Conservation (phyloP, 2,888 invertebrate species). For the Crossocerus cetratus region DNA sequence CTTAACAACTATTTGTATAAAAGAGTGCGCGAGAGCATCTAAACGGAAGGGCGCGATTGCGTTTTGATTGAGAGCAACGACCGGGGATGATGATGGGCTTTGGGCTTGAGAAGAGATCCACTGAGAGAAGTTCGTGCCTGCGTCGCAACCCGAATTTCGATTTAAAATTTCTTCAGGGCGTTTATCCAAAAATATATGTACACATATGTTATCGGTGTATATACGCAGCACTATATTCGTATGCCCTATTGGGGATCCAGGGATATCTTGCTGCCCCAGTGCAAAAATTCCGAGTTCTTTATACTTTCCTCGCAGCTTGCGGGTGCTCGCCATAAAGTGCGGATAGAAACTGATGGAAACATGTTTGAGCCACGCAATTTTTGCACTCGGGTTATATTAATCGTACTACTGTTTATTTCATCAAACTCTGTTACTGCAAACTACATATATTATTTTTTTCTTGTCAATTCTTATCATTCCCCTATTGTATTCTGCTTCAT, state of each 20-base stretch:
- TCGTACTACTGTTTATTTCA: conserved; percentile 65
- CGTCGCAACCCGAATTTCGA: conserved; percentile 59
- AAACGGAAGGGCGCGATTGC: conserved; percentile 2
- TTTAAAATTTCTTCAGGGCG: conserved; percentile 55
- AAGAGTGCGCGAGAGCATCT: background rate
- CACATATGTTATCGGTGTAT: conserved; percentile 66
- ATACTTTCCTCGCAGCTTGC: background rate
- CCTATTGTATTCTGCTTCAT: conserved; percentile 70
- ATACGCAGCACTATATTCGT: conserved; percentile 61
- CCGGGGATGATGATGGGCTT: background rate
- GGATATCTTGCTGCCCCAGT: conserved; percentile 46
- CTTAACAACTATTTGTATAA: conserved; percentile 3
- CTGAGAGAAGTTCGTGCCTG: conserved; percentile 42
- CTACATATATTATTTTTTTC: conserved; percentile 68
- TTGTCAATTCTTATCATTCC: conserved; percentile 49
- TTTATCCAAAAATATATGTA: conserved; percentile 73
- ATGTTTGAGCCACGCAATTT: conserved; percentile 44
- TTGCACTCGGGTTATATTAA: conserved; percentile 57
- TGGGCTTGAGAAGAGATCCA: conserved; percentile 27
- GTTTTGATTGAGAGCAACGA: background rate
- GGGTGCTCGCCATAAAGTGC: no score
- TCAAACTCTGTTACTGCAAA: conserved; percentile 66
- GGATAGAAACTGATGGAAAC: conserved; percentile 1
- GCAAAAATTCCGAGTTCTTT: conserved; percentile 52
- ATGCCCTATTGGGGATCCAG: conserved; percentile 49